phyloP scores from a whole-genome alignment of 1,140 invertebrate species.

The Trichonephila inaurata region DNA sequence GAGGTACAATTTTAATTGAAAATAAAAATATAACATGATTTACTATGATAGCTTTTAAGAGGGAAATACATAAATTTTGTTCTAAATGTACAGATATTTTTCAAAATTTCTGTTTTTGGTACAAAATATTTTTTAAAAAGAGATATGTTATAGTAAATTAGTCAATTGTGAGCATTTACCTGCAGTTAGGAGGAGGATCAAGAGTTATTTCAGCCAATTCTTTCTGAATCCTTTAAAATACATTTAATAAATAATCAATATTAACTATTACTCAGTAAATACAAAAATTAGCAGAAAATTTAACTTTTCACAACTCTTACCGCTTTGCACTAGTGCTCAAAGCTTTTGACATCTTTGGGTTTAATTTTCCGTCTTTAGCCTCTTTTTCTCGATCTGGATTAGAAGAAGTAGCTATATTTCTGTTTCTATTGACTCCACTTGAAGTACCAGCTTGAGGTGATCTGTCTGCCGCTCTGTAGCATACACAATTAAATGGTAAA shows the following conservation, averaged over 20 bases:
- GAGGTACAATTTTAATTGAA: too few species aligned
- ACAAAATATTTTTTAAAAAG: too few species aligned
- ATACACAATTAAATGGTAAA: neutral
- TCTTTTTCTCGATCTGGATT: conserved; percentile 67
- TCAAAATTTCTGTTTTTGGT: too few species aligned
- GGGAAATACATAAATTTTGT: too few species aligned
- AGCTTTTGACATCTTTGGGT: conserved; percentile 96
- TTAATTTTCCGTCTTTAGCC: conserved; percentile 90
- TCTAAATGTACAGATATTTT: too few species aligned
- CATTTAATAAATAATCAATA: neutral
- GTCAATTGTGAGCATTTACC: neutral
- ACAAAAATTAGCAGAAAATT: neutral
- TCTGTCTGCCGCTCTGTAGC: neutral
- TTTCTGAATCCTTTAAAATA: conserved; percentile 89
- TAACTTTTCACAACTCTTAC: neutral
- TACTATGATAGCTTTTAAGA: too few species aligned
- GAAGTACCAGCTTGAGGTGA: conserved; percentile 17
- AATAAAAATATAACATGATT: too few species aligned
- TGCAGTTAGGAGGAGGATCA: conserved; percentile 97
- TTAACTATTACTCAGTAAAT: neutral
- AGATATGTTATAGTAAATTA: too few species aligned
- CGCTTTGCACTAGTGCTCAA: conserved; percentile 94
- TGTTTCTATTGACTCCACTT: neutral
- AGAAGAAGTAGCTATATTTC: neutral
- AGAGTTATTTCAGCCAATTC: conserved; percentile 97